phyloP scores from a whole-genome alignment of 2,888 invertebrate species.

The Tenthredo distinguenda region DNA sequence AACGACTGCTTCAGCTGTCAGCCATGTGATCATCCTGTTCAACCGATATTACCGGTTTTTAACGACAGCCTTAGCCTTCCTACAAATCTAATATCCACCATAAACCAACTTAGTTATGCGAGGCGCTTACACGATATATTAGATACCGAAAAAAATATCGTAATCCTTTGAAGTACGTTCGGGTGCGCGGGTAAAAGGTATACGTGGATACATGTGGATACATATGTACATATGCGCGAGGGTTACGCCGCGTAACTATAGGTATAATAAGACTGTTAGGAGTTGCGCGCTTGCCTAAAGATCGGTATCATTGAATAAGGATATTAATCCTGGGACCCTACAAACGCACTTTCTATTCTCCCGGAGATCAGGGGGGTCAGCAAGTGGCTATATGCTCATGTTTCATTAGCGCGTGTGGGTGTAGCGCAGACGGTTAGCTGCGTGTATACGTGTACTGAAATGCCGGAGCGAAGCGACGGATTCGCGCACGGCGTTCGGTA shows the following conservation, averaged over 20 bases:
- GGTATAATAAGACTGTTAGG: not conserved
- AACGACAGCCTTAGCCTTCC: conserved; percentile 33
- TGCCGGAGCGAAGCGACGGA: not conserved
- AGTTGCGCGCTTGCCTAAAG: conserved; percentile 25
- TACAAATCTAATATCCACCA: not conserved
- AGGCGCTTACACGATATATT: not conserved
- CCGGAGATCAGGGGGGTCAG: conserved; percentile 12
- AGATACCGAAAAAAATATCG: not conserved
- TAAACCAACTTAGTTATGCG: conserved; percentile 4
- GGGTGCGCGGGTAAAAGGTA: not conserved
- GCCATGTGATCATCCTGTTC: not conserved
- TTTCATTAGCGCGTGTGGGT: conserved; percentile 19
- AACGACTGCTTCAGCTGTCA: conserved; percentile 29
- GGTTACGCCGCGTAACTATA: not conserved
- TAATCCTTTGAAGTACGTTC: not conserved
- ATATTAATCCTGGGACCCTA: conserved; percentile 43
- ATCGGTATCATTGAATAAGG: conserved; percentile 39
- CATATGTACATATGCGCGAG: not conserved
- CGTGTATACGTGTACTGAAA: not conserved
- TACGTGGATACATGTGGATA: not conserved
- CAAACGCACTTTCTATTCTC: conserved; percentile 48
- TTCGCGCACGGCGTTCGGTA: not conserved
- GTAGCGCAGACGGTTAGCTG: not conserved
- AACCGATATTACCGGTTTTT: conserved; percentile 44
- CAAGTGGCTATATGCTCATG: conserved; percentile 28